Base-by-base conservation (phyloP, 2,888 invertebrate genomes). In the Clusia tigrina region DNA sequence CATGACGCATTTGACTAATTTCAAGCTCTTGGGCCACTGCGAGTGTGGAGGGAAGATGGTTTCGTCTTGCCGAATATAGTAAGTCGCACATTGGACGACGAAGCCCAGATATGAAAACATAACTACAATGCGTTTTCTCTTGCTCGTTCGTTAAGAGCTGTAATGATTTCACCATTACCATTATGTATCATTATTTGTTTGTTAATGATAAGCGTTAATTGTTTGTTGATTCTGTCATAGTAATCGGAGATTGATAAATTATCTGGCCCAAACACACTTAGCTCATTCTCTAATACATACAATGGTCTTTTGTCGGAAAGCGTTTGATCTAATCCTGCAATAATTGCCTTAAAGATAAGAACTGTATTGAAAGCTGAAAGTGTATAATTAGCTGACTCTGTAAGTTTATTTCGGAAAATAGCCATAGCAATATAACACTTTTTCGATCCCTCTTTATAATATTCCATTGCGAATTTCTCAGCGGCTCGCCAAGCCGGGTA, bases 401-500 rank as follows among this genome's bases (percentile, higher is more conserved):
- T 22, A 12, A 48, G 18, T 48, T 48, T 48, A 22, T 48, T 48
- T 22, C 48, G 2, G 22, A 48, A 48, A 20, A 48, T 48, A 12
- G 20, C 22, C 48, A 48, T 48, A 22, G 48, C 48, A 20, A 48
- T 22, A 22, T 48, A 48, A 48, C 22, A 48, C 15, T 48, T 48
- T 22, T 48, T 22, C 15, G 22, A 48, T 15, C 48, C 48, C 22
- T 48, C 48, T 22, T 5, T 42, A 42, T 42, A 42, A n/a, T 42
- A 42, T 15, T 42, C n/a, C 42, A 42, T 42, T 3, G 42, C 42
- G n/a, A 42, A 42, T 12, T 15, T 3, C 9, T 10, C 42, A 3
- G 42, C 42, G n/a, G 15, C n/a, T 42, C 48, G 48, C 48, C 48
- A 48, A 48, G 48, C 48, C 22, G 48, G 48, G 22, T 48, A 20